Evolutionary conservation across 64 coral and sea anemone species (phyloP).

Genomic region (Trachythela sp.): DNA sequence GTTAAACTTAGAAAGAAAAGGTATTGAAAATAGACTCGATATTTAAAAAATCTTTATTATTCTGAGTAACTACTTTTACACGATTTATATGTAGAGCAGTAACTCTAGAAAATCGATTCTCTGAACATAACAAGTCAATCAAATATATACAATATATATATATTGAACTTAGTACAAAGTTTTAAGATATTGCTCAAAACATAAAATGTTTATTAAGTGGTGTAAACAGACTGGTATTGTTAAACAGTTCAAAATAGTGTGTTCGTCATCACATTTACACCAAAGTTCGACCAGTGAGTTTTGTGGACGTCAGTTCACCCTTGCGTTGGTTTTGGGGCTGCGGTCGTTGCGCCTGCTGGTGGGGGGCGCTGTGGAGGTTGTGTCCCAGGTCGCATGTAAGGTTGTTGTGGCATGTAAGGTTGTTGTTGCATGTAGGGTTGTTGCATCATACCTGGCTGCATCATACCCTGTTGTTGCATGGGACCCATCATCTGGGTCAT

Average conservation of each 20-base stretch:
- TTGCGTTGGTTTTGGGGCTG: neutral
- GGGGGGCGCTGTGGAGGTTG: neutral
- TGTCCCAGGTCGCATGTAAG: neutral
- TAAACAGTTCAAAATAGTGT: neutral
- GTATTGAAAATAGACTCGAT: neutral
- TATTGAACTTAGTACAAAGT: neutral
- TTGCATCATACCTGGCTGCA: neutral
- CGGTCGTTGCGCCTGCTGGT: neutral
- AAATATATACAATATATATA: neutral
- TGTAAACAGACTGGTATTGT: neutral
- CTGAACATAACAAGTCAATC: neutral
- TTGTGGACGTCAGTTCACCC: neutral
- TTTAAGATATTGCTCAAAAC: neutral
- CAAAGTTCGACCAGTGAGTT: neutral
- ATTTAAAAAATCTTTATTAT: neutral
- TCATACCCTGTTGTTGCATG: neutral
- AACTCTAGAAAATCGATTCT: neutral
- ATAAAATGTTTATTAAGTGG: neutral
- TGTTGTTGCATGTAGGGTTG: neutral
- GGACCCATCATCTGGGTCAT: neutral
- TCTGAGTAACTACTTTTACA: neutral
- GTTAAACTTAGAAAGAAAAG: neutral
- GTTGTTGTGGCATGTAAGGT: neutral
- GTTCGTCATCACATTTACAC: conserved; percentile 6
- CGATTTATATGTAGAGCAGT: neutral